These are phyloP conservation scores for Manacus vitellinus DNA, from an alignment of 2,113 vertebrate genomes.

Conservation along the genomic window DNA sequence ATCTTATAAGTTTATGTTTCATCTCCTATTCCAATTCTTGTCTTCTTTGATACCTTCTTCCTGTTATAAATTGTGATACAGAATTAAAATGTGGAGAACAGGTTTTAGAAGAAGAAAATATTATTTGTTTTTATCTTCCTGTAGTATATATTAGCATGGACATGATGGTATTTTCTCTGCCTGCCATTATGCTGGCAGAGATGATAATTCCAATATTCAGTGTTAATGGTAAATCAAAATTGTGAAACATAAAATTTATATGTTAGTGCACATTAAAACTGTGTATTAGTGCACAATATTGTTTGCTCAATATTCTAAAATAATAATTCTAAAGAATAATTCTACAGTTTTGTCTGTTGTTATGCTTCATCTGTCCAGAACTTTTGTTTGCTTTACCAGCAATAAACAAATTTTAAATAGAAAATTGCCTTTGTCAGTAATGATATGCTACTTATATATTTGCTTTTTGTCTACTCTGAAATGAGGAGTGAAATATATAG, in stretches of 20 bases:
- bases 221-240: background rate
- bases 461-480: background rate
- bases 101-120: background rate
- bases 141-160: background rate
- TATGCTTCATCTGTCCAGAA: background rate
- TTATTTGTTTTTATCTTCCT: background rate
- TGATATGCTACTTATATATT: background rate
- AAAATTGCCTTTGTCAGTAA: background rate
- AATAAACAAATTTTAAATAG: background rate
- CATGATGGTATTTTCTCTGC: background rate
- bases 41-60: background rate
- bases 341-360: background rate
- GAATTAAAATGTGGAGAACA: background rate
- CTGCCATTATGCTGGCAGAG: rapidly evolving
- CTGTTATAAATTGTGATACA: background rate
- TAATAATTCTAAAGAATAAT: background rate
- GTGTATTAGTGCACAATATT: background rate
- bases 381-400: background rate
- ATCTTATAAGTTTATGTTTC: background rate
- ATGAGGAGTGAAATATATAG: background rate
- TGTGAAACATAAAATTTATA: background rate
- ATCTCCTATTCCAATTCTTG: background rate
- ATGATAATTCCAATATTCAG: background rate
- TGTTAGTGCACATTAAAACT: background rate
- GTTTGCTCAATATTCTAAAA: background rate